Conservation (phyloP, 2,113 vertebrate species). For the Phasianus colchicus region DNA sequence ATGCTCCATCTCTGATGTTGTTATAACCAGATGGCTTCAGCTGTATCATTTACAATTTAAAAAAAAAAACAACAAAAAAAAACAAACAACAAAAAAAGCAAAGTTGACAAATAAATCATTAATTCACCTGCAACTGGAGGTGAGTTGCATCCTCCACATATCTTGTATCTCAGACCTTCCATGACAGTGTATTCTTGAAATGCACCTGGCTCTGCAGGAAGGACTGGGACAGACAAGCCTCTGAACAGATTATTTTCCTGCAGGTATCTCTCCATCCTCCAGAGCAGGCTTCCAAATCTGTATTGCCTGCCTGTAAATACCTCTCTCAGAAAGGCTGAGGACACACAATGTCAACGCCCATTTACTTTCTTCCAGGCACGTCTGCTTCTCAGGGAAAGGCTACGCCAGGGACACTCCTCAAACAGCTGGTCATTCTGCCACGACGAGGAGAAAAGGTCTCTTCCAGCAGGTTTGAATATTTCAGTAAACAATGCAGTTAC, state of each 20-base stretch:
- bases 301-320: background rate
- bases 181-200: background rate
- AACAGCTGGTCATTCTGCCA: background rate
- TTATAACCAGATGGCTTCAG: conserved; percentile 78
- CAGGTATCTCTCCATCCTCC: background rate
- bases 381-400: background rate
- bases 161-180: background rate
- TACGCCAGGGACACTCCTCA: conserved; percentile 8
- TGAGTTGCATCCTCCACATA: background rate
- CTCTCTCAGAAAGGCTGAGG: background rate
- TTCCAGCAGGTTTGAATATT: background rate
- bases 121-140: background rate
- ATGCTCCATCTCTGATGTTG: conserved; percentile 75
- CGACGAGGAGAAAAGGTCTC: background rate
- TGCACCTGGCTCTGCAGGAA: background rate
- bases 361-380: background rate
- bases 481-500: conserved; percentile 17
- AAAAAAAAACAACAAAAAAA: conserved; percentile 45
- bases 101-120: background rate
- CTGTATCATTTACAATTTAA: conserved; percentile 65
- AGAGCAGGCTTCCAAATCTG: background rate
- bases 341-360: background rate
- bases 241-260: background rate
- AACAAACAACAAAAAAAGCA: conserved; percentile 9
- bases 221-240: background rate